Percentiles rank a stretch among this genome's conserved stretches.
Conservation (phyloP, 2,888 invertebrate species). For the Taphrorychus bicolor region DNA sequence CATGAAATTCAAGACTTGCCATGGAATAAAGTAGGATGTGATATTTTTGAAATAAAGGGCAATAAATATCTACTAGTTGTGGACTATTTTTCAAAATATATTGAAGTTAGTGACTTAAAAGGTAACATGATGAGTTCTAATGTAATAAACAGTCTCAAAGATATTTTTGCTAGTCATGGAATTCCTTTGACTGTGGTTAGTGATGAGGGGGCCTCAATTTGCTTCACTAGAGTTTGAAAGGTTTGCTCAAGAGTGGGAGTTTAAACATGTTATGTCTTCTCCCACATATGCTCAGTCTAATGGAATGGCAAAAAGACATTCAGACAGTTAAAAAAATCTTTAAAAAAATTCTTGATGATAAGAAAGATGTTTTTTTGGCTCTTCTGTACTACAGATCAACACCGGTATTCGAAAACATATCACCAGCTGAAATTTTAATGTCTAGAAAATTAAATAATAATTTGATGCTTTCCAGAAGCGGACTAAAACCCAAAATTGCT, state of each 20-base stretch:
- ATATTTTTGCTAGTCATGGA: conserved; percentile 1
- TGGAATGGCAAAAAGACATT: conserved; percentile 19
- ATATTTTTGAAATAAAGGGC: conserved; percentile 1
- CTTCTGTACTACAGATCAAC: no score
- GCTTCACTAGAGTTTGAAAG: neutral
- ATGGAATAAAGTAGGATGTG: conserved; percentile 12
- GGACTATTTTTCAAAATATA: conserved; percentile 34
- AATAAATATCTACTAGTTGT: no score
- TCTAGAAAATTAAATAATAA: no score
- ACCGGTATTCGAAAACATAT: no score
- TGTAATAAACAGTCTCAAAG: neutral
- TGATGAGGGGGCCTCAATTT: conserved; percentile 1
- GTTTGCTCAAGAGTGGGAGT: conserved; percentile 4
- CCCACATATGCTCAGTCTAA: conserved; percentile 27
- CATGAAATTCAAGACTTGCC: neutral
- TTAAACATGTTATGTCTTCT: conserved; percentile 11
- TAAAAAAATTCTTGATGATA: no score
- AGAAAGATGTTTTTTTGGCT: no score
- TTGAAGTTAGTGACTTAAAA: neutral
- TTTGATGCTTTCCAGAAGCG: no score
- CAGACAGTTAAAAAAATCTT: conserved; percentile 13
- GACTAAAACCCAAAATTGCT: no score
- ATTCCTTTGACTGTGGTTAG: neutral
- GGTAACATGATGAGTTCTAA: neutral
- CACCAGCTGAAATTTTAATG: no score